phyloP scores from a whole-genome alignment of 1,140 invertebrate species.

The Odontomachus brunneus region DNA sequence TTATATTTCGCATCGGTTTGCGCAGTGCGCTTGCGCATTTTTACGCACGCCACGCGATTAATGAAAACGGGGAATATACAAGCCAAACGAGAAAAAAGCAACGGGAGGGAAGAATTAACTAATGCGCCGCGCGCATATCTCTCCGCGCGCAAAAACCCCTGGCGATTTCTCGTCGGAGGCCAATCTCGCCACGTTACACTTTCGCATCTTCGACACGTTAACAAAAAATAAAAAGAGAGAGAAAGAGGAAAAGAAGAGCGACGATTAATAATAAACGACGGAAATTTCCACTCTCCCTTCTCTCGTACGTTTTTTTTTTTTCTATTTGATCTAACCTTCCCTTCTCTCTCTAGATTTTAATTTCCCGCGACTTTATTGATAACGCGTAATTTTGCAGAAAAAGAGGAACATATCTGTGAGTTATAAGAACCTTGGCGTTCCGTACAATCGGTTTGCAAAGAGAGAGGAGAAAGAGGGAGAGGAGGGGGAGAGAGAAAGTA shows the following conservation, averaged over 20 bases:
- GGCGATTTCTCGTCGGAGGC: too few species aligned
- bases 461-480: too few species aligned
- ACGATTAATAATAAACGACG: too few species aligned
- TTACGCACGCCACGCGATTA: background rate
- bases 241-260: too few species aligned
- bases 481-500: background rate
- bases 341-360: background rate
- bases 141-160: background rate
- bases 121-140: background rate
- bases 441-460: background rate
- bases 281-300: too few species aligned
- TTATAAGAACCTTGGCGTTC: constrained; percentile 6
- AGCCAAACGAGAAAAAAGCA: background rate
- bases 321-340: background rate
- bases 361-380: constrained; percentile 2
- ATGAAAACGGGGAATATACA: background rate
- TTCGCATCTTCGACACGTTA: too few species aligned
- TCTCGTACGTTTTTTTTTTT: too few species aligned
- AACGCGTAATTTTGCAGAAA: background rate
- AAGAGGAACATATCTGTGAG: background rate
- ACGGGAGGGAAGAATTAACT: background rate
- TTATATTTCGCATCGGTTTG: background rate
- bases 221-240: too few species aligned
- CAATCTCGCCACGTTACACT: too few species aligned
- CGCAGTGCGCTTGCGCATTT: background rate